Evolutionary conservation across 2,888 invertebrate genomes (phyloP).

Genomic region (Rotaria socialis): DNA sequence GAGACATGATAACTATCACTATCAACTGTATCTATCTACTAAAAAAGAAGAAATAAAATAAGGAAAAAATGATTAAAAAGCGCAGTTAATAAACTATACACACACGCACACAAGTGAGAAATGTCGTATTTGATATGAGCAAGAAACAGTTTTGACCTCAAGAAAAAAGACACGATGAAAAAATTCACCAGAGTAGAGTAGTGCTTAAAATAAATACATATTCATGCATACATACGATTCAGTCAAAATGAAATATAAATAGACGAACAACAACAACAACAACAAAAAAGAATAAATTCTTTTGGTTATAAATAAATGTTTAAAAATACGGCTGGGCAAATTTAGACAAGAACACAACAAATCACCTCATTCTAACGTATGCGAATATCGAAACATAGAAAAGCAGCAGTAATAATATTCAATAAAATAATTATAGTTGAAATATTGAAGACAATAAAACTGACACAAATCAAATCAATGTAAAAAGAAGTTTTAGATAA

Average conservation of each 20-base stretch:
- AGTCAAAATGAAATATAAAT: neutral
- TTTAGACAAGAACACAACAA: neutral
- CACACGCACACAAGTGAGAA: neutral
- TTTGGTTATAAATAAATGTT: neutral
- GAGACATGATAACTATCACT: neutral
- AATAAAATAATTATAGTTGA: neutral
- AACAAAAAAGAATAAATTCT: conserved; percentile 2
- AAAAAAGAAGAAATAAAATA: neutral
- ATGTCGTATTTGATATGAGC: neutral
- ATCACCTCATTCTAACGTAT: neutral
- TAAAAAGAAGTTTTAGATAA: neutral
- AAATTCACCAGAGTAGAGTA: neutral
- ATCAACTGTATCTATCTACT: conserved; percentile 14
- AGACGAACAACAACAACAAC: neutral
- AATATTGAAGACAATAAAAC: neutral
- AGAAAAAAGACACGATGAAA: neutral
- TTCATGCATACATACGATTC: neutral
- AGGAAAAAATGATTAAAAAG: neutral
- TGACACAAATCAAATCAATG: neutral
- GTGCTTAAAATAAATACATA: neutral
- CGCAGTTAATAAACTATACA: neutral
- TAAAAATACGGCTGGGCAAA: neutral
- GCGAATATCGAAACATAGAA: neutral
- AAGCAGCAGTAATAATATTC: conserved; percentile 15
- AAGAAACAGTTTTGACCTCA: neutral